Conservation (phyloP, 2,113 vertebrate species). For the Nothobranchius kuhntae region DNA sequence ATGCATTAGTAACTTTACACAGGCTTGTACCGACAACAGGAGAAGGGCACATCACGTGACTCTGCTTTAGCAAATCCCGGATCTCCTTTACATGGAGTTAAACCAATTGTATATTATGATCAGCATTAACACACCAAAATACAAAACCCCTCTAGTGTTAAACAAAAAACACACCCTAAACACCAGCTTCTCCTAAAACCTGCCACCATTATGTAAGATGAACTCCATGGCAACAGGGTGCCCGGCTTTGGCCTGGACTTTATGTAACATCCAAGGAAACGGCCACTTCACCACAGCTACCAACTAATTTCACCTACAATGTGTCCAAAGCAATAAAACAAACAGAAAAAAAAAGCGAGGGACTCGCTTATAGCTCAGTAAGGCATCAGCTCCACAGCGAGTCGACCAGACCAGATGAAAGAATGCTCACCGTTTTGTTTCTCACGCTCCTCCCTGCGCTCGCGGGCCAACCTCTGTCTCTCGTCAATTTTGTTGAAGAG, state of each 20-base stretch:
- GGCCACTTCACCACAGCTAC: slow-evolving; percentile 57
- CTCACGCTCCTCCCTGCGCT: slow-evolving; percentile 89
- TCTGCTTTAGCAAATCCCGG: slow-evolving; percentile 56
- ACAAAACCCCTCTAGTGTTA: not conserved
- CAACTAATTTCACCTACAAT: slow-evolving; percentile 38
- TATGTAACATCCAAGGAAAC: slow-evolving; percentile 63
- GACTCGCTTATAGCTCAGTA: slow-evolving; percentile 1
- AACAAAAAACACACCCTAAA: slow-evolving; percentile 8
- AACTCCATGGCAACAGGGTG: slow-evolving; percentile 60
- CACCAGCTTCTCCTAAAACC: slow-evolving; percentile 34
- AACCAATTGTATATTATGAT: not conserved
- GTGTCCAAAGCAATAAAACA: slow-evolving; percentile 12
- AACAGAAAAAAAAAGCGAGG: slow-evolving; percentile 8
- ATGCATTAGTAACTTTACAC: slow-evolving; percentile 6
- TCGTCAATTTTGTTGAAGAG: slow-evolving; percentile 90
- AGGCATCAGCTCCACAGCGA: not conserved
- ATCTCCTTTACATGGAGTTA: slow-evolving; percentile 13
- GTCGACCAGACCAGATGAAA: not conserved
- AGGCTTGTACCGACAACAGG: slow-evolving; percentile 38
- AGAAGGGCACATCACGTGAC: slow-evolving; percentile 59
- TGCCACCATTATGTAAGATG: slow-evolving; percentile 58
- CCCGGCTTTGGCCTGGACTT: slow-evolving; percentile 59
- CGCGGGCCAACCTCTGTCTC: slow-evolving; percentile 88
- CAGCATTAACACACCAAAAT: slow-evolving; percentile 22
- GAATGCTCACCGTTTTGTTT: slow-evolving; percentile 86